phyloP scores from a whole-genome alignment of 2,888 invertebrate species.

The Morpho helenor region DNA sequence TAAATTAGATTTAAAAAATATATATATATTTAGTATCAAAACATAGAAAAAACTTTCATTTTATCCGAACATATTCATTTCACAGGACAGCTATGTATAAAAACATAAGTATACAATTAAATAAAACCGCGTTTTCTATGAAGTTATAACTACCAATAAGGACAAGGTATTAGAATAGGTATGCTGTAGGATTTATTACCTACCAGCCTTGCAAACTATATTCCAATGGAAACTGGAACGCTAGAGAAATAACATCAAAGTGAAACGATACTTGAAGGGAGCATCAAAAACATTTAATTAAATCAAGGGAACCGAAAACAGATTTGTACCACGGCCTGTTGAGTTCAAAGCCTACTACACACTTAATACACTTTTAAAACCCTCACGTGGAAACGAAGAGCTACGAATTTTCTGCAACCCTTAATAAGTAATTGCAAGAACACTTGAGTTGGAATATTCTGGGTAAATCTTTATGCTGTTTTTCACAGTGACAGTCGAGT shows the following conservation, averaged over 20 bases:
- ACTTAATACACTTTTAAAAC: slow-evolving; percentile 39
- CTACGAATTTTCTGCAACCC: slow-evolving; percentile 16
- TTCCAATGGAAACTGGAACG: background rate
- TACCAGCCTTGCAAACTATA: background rate
- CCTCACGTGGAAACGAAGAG: slow-evolving; percentile 37
- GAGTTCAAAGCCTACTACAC: slow-evolving; percentile 37
- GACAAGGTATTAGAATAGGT: too few species aligned
- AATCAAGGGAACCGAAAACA: slow-evolving; percentile 46
- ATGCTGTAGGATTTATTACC: background rate
- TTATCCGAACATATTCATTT: too few species aligned
- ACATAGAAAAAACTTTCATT: too few species aligned
- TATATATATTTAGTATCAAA: too few species aligned
- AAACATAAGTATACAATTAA: too few species aligned
- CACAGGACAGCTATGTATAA: too few species aligned
- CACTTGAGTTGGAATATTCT: background rate
- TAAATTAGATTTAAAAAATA: too few species aligned
- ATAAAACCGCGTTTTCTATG: too few species aligned
- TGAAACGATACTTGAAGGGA: slow-evolving; percentile 20
- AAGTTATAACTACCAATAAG: too few species aligned
- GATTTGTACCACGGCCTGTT: slow-evolving; percentile 41
- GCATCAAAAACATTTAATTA: slow-evolving; percentile 43
- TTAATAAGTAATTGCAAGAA: background rate
- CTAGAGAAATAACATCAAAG: slow-evolving; percentile 23
- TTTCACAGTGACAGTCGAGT: too few species aligned
- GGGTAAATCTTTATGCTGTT: too few species aligned